These are phyloP conservation scores for Platyscapa corneri DNA, from an alignment of 1,140 invertebrate species.

Conservation along the genomic window DNA sequence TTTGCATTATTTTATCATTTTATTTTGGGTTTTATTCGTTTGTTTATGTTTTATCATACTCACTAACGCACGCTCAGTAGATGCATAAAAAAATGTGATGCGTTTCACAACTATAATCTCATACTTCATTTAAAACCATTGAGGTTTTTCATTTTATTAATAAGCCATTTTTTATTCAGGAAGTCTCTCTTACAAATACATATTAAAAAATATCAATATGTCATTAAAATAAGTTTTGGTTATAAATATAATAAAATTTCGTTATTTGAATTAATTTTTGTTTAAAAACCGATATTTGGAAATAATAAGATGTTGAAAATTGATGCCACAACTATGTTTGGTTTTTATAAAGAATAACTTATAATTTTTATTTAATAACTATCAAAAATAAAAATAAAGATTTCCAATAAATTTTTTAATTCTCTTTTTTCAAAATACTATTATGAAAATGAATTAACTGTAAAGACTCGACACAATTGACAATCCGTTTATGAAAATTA, in stretches of 20 bases:
- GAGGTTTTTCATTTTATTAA: not conserved
- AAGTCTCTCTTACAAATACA: not conserved
- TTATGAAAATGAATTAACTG: not conserved
- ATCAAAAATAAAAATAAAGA: no score
- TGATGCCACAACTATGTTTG: no score
- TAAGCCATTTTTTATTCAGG: not conserved
- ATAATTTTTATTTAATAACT: no score
- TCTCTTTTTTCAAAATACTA: not conserved
- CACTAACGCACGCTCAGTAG: slow-evolving; percentile 54
- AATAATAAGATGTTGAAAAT: no score
- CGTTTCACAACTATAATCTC: not conserved
- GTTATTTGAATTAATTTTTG: not conserved
- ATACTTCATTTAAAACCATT: not conserved
- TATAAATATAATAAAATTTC: not conserved
- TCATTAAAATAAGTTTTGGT: not conserved
- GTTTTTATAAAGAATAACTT: no score
- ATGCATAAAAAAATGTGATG: slow-evolving; percentile 39
- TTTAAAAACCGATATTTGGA: no score
- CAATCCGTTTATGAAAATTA: not conserved
- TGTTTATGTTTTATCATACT: slow-evolving; percentile 2
- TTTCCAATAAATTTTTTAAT: not conserved
- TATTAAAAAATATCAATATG: not conserved
- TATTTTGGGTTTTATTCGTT: not conserved
- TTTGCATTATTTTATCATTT: slow-evolving; percentile 52
- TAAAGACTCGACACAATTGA: not conserved